Percentiles rank a stretch among this genome's conserved stretches.
phyloP scores from a whole-genome alignment of 2,113 vertebrate species.

The Conger conger region DNA sequence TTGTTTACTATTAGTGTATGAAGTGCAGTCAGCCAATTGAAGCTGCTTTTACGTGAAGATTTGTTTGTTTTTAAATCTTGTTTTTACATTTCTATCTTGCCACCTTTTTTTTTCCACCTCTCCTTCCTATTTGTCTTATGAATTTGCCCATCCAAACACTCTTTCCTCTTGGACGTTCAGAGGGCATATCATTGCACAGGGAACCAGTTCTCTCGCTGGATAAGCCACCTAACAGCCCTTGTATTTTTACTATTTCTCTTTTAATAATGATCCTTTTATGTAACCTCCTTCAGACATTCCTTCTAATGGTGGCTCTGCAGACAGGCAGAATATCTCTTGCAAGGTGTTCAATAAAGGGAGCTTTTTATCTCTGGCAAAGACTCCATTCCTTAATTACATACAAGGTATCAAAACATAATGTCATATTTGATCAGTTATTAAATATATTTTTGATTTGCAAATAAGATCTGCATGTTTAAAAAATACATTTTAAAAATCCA shows the following conservation, averaged over 20 bases:
- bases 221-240: background rate
- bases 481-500: too few relatives aligned
- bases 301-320: background rate
- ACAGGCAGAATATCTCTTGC: background rate
- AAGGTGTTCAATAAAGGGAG: background rate
- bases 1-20: conserved; percentile 1
- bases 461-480: too few relatives aligned
- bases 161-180: too few relatives aligned
- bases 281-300: background rate
- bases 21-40: background rate
- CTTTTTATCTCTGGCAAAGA: background rate
- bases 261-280: background rate
- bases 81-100: background rate
- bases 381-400: background rate
- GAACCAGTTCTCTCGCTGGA: too few relatives aligned
- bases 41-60: background rate
- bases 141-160: too few relatives aligned
- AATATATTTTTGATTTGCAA: too few relatives aligned
- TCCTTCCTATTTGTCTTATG: background rate
- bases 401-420: background rate
- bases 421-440: too few relatives aligned
- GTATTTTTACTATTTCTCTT: background rate
- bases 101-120: background rate
- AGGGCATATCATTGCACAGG: too few relatives aligned
- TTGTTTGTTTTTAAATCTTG: background rate